Conservation (phyloP, 2,113 vertebrate species). For the Peromyscus leucopus region DNA sequence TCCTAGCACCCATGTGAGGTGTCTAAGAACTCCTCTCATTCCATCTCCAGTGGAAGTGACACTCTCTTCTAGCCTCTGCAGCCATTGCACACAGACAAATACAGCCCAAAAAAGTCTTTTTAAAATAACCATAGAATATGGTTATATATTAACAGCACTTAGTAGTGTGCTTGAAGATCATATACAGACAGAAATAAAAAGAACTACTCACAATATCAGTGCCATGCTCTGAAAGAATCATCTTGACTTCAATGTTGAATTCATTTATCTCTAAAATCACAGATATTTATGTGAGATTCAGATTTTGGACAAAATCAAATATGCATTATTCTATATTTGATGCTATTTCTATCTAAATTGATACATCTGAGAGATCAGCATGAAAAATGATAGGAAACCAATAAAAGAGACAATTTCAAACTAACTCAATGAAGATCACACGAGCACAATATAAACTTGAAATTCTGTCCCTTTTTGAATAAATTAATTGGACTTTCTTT, state of each 20-base stretch:
- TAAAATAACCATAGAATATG: background rate
- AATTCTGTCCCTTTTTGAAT: background rate
- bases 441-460: background rate
- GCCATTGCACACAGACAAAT: background rate
- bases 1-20: background rate
- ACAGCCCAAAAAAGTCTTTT: background rate
- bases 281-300: background rate
- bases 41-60: background rate
- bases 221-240: background rate
- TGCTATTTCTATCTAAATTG: background rate
- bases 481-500: background rate
- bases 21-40: background rate
- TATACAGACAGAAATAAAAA: conserved; percentile 10
- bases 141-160: background rate
- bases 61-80: background rate
- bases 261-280: background rate
- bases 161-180: background rate
- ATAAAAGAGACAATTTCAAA: background rate
- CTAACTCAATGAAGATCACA: background rate
- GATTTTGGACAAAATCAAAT: background rate
- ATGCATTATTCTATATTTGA: background rate
- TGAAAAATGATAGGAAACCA: background rate
- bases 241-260: background rate
- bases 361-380: background rate
- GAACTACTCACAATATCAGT: background rate